A percentile compares a stretch with the other conserved stretches of the same genome.
Conservation (phyloP, 2,888 invertebrate genomes). For the Osmoderma eremita region DNA sequence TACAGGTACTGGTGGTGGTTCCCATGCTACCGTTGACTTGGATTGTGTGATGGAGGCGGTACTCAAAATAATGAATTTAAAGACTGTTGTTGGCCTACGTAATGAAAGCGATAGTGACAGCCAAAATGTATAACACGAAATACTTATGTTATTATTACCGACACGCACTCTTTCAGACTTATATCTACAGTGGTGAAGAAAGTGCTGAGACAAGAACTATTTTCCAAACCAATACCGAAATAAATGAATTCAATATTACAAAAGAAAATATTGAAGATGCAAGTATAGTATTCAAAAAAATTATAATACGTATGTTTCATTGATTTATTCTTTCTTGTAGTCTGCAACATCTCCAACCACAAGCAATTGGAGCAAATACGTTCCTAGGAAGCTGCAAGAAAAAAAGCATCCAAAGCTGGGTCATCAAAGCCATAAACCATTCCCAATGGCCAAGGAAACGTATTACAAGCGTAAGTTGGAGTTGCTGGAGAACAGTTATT, state of each 20-base stretch:
- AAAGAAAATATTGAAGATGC: too few relatives aligned
- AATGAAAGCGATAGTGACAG: background rate
- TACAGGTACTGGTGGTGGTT: background rate
- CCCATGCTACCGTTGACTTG: background rate
- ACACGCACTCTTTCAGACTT: background rate
- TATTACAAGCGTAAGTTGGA: background rate
- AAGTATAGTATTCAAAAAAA: too few relatives aligned
- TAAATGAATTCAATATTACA: too few relatives aligned
- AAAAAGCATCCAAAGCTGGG: background rate
- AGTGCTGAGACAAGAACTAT: background rate
- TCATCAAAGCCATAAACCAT: background rate
- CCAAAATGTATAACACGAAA: background rate
- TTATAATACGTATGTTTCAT: too few relatives aligned
- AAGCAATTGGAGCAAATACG: background rate
- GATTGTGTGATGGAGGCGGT: background rate
- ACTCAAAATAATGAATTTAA: background rate
- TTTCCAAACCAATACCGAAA: too few relatives aligned
- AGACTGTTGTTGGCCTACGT: background rate
- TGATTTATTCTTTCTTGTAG: too few relatives aligned
- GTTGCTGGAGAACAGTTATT: background rate
- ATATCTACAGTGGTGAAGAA: background rate
- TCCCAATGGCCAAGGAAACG: background rate
- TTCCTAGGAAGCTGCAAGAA: background rate
- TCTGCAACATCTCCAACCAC: too few relatives aligned
- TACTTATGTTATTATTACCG: background rate